Base-by-base conservation (phyloP, 2,113 vertebrate genomes). In the Desmodus rotundus region DNA sequence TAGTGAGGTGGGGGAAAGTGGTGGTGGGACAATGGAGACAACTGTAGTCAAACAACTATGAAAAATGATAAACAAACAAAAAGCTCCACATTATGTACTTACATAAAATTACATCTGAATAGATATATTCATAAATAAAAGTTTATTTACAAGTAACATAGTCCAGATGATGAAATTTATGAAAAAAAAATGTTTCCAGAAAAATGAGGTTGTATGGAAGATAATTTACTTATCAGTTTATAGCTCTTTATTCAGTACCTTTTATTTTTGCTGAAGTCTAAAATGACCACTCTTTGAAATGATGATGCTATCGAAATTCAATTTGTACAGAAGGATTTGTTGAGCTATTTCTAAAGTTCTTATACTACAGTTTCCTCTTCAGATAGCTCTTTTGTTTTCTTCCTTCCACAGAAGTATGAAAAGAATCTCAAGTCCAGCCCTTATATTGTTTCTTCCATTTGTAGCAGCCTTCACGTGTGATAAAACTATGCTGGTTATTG, bases 101-200 rank as follows among this genome's bases (percentile, higher is more conserved):
- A 91, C 41, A 43, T 93, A 91, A 87, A 85, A 89, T 78, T 88
- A n/a, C 87, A 4, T 43, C 68, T 74, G 31, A 85, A 68, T 50
- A 68, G 50, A 84, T 65, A 83, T 78, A 50, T 28, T 50, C 31
- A 83, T 38, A 81, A 84, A 54, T 63, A 88, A 93, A 91, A 61
- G 1, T 67, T 41, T 10, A 86, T 78, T 78, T 95, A 67, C 3
- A 84, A 91, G n/a, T 76, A 93, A 93, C 93, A 67, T 87, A 86
- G 78, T 68, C 22, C 16, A 81, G 47, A 67, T 73, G n/a, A 89
- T 80, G 24, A 47, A 74, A 67, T 58, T 76, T 58, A 61, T 47
- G 7, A 65, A 88, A 89, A 65, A 88, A 89, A 77, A 91, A 38
- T 19, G 7, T 28, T 87, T 36, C 54, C 47, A 24, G 0, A 43